A percentile compares a stretch with the other conserved stretches of the same genome.
phyloP scores from a whole-genome alignment of 2,888 invertebrate species.

The Drosophila antonietae region DNA sequence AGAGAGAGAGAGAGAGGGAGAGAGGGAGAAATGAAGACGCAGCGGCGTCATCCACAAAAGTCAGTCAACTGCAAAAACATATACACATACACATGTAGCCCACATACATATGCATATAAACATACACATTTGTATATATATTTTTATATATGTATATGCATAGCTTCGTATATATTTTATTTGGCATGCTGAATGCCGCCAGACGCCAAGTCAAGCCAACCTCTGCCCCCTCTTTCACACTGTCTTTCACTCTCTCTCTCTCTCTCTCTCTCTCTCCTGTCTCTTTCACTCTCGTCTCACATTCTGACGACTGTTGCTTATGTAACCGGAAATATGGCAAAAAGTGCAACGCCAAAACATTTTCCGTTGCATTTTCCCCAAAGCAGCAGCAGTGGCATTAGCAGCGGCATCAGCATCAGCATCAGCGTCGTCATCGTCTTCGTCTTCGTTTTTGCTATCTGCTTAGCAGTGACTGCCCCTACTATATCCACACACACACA shows the following conservation, averaged over 20 bases:
- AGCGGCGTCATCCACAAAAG: conserved; percentile 52
- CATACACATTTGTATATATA: conserved; percentile 14
- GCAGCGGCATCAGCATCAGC: conserved; percentile 10
- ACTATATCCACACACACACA: not conserved
- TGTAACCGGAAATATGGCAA: conserved; percentile 80
- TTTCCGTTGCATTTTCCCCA: conserved; percentile 70
- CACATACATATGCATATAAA: conserved; percentile 14
- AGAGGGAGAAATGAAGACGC: conserved; percentile 23
- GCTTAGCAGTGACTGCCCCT: conserved; percentile 37
- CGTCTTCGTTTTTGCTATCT: conserved; percentile 28
- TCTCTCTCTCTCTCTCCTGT: not conserved
- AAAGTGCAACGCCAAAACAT: conserved; percentile 80
- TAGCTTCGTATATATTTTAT: conserved; percentile 6
- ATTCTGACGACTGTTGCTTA: conserved; percentile 64
- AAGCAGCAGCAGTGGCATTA: conserved; percentile 13
- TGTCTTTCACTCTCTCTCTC: not conserved
- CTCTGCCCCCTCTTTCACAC: not conserved
- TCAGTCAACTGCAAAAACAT: conserved; percentile 77
- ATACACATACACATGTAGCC: conserved; percentile 28
- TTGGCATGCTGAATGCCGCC: conserved; percentile 42
- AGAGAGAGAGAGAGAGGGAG: too few species aligned
- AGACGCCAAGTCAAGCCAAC: conserved; percentile 12
- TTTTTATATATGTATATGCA: conserved; percentile 10
- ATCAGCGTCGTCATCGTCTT: conserved; percentile 13
- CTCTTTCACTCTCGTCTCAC: not conserved